A percentile compares a stretch with the other conserved stretches of the same genome.
These are phyloP conservation scores for Calcarius lapponicus DNA, from an alignment of 2,797 vertebrate species.

Conservation along the genomic window DNA sequence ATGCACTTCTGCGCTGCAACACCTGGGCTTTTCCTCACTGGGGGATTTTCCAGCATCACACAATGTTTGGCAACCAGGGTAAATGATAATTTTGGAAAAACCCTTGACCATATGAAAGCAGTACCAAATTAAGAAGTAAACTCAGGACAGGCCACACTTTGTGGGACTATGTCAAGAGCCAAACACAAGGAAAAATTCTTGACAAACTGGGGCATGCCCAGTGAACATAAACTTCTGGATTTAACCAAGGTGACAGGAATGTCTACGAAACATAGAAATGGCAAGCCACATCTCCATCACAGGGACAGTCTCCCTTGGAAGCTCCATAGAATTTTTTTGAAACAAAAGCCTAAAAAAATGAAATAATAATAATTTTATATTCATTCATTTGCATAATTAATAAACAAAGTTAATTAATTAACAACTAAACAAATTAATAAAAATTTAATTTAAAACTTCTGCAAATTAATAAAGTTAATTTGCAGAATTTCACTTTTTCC, in stretches of 20 bases:
- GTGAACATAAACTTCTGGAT: neutral
- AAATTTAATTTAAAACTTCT: neutral
- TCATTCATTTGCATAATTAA: neutral
- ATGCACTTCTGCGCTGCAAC: neutral
- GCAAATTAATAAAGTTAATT: neutral
- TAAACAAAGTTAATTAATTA: neutral
- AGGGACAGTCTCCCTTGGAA: neutral
- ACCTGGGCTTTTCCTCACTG: neutral
- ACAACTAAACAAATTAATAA: no score
- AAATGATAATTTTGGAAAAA: neutral
- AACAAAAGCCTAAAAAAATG: neutral
- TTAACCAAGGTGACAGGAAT: neutral
- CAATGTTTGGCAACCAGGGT: neutral
- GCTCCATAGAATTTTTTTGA: neutral
- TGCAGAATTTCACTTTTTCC: neutral
- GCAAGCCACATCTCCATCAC: rapidly evolving
- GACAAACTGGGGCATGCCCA: neutral
- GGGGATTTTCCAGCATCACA: neutral
- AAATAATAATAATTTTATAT: neutral
- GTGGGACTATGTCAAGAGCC: neutral
- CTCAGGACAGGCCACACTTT: rapidly evolving
- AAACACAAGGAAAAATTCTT: neutral
- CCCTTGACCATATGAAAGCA: neutral
- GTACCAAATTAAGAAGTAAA: neutral
- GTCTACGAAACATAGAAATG: neutral